These are phyloP conservation scores for Hydrotaea diabolus DNA, from an alignment of 2,888 invertebrate species.

Conservation along the genomic window DNA sequence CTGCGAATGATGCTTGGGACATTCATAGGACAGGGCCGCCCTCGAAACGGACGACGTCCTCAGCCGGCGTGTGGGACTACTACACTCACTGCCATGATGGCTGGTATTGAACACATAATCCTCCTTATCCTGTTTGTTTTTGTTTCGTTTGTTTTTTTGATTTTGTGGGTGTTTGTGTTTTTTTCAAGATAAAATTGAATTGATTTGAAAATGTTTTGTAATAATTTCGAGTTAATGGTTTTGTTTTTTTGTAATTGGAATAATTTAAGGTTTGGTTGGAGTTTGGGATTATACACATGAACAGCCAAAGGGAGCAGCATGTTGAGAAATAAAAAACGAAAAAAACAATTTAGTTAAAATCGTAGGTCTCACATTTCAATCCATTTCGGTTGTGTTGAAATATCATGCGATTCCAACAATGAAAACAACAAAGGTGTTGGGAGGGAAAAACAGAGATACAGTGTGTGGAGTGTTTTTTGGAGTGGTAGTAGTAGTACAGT, in stretches of 20 bases:
- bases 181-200: slow-evolving; percentile 7
- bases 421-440: slow-evolving; percentile 1
- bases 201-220: slow-evolving; percentile 27
- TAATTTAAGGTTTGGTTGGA: not conserved
- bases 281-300: not conserved
- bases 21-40: slow-evolving; percentile 73
- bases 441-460: not conserved
- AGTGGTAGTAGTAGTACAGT: not conserved
- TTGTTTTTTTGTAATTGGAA: slow-evolving; percentile 18
- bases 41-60: slow-evolving; percentile 68
- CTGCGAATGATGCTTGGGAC: slow-evolving; percentile 73
- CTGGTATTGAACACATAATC: slow-evolving; percentile 55
- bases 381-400: slow-evolving; percentile 16
- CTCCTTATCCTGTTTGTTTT: slow-evolving; percentile 75
- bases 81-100: slow-evolving; percentile 55
- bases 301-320: slow-evolving; percentile 52
- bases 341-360: slow-evolving; percentile 50
- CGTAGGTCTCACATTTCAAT: not conserved
- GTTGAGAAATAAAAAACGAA: slow-evolving; percentile 52
- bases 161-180: slow-evolving; percentile 27
- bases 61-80: slow-evolving; percentile 64
- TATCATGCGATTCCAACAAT: slow-evolving; percentile 44
- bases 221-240: not conserved
- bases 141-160: no score
- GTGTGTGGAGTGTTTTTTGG: not conserved